Evolutionary conservation across 2,888 invertebrate species (phyloP).

Genomic region (Erebia aethiops): DNA sequence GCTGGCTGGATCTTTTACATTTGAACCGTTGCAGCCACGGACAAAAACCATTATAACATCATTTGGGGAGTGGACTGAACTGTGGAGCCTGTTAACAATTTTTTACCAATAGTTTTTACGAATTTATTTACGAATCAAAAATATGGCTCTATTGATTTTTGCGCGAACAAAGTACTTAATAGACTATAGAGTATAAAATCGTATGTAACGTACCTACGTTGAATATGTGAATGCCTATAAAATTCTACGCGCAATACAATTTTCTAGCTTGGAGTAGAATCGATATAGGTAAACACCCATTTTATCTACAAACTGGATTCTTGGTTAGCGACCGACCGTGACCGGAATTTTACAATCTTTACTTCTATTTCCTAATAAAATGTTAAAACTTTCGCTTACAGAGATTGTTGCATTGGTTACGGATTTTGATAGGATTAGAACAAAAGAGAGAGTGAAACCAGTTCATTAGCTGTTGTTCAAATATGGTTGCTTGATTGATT

Average conservation of each 20-base stretch:
- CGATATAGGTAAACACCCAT: slow-evolving; percentile 45
- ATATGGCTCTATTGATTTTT: not conserved
- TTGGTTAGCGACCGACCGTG: slow-evolving; percentile 53
- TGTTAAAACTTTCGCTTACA: slow-evolving; percentile 16
- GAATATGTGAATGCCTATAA: not conserved
- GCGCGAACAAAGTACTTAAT: not conserved
- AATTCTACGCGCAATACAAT: slow-evolving; percentile 2
- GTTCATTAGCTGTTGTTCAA: no score
- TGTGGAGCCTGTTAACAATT: slow-evolving; percentile 9
- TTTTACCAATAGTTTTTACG: slow-evolving; percentile 14
- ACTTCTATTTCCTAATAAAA: slow-evolving; percentile 20
- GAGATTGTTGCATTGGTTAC: slow-evolving; percentile 5
- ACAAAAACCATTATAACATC: slow-evolving; percentile 38
- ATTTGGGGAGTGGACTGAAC: slow-evolving; percentile 30
- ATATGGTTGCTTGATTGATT: no score
- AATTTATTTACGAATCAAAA: slow-evolving; percentile 3
- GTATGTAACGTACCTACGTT: not conserved
- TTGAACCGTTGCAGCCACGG: slow-evolving; percentile 32
- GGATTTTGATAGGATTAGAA: slow-evolving; percentile 5
- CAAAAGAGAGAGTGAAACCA: not conserved
- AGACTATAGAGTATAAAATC: not conserved
- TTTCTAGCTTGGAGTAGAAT: not conserved
- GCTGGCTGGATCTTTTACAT: slow-evolving; percentile 34
- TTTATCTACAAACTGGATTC: slow-evolving; percentile 55
- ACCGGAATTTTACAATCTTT: slow-evolving; percentile 48